Evolutionary conservation across 2,113 vertebrate species (phyloP).

Genomic region (Vanacampus margaritifer): DNA sequence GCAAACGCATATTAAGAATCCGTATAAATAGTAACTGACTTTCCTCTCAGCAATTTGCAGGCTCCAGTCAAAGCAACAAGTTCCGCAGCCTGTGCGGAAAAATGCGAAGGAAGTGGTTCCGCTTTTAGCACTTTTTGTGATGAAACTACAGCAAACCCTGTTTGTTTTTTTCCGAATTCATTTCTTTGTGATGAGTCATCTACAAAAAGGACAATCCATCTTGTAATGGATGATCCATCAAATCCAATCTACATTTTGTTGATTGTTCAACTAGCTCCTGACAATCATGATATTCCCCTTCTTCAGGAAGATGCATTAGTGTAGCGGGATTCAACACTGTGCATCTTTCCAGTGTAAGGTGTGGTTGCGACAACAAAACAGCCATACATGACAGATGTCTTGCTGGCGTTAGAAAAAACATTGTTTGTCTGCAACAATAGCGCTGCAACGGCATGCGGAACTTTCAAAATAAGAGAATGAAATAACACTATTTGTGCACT

Average conservation of each 20-base stretch:
- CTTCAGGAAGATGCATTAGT: neutral
- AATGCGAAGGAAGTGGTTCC: neutral
- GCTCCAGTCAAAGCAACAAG: no score
- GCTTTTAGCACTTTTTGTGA: neutral
- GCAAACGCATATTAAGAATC: neutral
- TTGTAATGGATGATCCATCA: neutral
- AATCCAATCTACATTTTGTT: neutral
- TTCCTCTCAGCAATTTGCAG: neutral
- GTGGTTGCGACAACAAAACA: neutral
- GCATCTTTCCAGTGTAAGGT: neutral
- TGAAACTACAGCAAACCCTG: neutral
- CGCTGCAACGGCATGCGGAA: neutral
- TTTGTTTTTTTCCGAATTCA: no score
- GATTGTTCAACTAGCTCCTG: neutral
- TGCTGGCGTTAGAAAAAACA: neutral
- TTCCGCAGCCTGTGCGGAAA: no score
- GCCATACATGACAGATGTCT: neutral
- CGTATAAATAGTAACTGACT: neutral
- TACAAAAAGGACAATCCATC: neutral
- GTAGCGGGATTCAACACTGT: neutral
- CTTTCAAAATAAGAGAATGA: neutral
- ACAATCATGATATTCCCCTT: neutral
- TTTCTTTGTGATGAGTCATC: neutral
- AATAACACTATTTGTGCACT: neutral
- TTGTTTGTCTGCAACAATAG: constrained; percentile 2